Conservation (phyloP, 2,797 vertebrate genomes). For the Squalus acanthias region DNA sequence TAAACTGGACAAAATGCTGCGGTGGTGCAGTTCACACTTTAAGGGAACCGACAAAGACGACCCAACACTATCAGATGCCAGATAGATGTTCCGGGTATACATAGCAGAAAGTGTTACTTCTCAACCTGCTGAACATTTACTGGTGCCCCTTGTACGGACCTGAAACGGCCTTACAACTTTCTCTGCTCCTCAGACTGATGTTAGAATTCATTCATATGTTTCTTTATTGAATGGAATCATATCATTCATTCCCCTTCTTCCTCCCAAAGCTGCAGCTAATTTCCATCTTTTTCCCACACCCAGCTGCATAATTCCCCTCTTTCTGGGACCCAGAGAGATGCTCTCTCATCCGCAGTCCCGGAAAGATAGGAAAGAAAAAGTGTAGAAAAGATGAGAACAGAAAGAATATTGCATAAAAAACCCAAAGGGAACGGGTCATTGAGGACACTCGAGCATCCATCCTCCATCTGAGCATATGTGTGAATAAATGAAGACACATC, state of each 20-base stretch:
- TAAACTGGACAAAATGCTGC: not conserved
- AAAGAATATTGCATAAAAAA: not conserved
- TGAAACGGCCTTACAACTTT: no score
- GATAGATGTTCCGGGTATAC: no score
- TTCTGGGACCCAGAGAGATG: no score
- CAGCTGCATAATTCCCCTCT: no score
- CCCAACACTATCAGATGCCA: no score
- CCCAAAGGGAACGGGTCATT: not conserved
- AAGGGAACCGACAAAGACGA: no score
- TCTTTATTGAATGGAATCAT: not conserved
- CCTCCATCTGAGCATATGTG: not conserved
- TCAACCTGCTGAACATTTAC: no score
- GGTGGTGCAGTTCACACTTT: not conserved
- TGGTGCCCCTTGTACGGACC: no score
- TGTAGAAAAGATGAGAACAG: not conserved
- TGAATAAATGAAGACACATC: not conserved
- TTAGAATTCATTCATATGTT: not conserved
- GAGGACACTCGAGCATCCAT: not conserved
- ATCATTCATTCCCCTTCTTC: not conserved
- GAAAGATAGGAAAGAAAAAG: not conserved
- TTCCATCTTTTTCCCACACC: no score
- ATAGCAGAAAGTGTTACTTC: no score
- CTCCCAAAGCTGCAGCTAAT: no score
- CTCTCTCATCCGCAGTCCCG: no score
- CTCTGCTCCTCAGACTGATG: not conserved